A percentile compares a stretch with the other conserved stretches of the same genome.
Evolutionary conservation across 2,888 invertebrate species (phyloP).

Genomic region (Scaptomyza tumidula): DNA sequence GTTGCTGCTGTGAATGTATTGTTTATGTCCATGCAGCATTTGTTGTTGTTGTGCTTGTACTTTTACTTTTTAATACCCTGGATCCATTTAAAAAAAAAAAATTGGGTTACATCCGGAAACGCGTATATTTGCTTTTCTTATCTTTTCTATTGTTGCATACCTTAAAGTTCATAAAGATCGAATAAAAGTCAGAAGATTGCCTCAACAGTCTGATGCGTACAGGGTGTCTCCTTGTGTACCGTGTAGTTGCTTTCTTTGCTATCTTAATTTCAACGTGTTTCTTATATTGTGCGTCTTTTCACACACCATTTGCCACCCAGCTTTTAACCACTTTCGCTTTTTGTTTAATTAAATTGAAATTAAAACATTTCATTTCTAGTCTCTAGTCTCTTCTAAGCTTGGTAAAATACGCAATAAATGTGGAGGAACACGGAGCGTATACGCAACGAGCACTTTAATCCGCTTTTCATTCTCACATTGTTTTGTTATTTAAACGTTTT

Average conservation of each 20-base stretch:
- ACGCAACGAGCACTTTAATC: slow-evolving; percentile 28
- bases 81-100: no score
- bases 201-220: not conserved
- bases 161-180: not conserved
- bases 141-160: not conserved
- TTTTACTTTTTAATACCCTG: slow-evolving; percentile 15
- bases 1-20: slow-evolving; percentile 27
- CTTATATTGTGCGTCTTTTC: slow-evolving; percentile 12
- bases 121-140: not conserved
- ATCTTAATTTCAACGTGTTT: slow-evolving; percentile 10
- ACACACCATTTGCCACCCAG: not conserved
- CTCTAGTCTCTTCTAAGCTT: not conserved
- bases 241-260: no score
- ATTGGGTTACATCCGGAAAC: not conserved
- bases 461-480: slow-evolving; percentile 6
- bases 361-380: slow-evolving; percentile 33
- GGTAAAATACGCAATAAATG: slow-evolving; percentile 19
- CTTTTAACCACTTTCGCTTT: slow-evolving; percentile 13
- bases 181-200: not conserved
- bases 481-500: slow-evolving; percentile 16
- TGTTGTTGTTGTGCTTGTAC: slow-evolving; percentile 28
- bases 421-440: slow-evolving; percentile 12
- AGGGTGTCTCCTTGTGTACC: not conserved
- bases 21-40: slow-evolving; percentile 18
- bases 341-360: slow-evolving; percentile 67